Evolutionary conservation across 2,797 vertebrate genomes (phyloP).

Genomic region (Pangasius mekongensis): DNA sequence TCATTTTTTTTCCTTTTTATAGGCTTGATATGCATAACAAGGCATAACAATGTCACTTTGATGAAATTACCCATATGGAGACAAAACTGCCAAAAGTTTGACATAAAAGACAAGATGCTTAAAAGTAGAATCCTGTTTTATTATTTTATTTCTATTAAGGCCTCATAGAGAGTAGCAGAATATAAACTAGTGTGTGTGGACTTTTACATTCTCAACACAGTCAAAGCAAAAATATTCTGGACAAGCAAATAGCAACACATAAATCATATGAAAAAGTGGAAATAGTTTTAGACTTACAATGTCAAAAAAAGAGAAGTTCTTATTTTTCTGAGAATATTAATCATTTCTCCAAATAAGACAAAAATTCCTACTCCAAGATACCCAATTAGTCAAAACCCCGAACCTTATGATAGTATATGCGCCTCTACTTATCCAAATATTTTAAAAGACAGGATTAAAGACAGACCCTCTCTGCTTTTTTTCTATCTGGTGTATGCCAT

Average conservation of each 20-base stretch:
- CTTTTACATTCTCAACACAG: constrained; percentile 3
- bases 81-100: constrained; percentile 58
- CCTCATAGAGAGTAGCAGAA: constrained; percentile 79
- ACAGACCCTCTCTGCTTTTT: constrained; percentile 55
- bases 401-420: constrained; percentile 81
- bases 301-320: not conserved
- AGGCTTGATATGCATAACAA: constrained; percentile 65
- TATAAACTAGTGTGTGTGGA: constrained; percentile 68
- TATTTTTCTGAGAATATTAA: constrained; percentile 1
- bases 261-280: not conserved
- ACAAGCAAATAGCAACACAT: not conserved
- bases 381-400: constrained; percentile 87
- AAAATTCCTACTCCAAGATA: constrained; percentile 51
- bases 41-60: constrained; percentile 59
- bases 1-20: constrained; percentile 56
- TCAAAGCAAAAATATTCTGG: constrained; percentile 1
- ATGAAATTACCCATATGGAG: constrained; percentile 60
- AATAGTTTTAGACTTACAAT: not conserved
- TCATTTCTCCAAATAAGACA: constrained; percentile 79
- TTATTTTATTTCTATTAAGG: constrained; percentile 83
- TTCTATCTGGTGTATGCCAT: constrained; percentile 66
- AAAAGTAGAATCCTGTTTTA: constrained; percentile 69
- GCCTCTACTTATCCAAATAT: constrained; percentile 76
- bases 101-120: constrained; percentile 43
- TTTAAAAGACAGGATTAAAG: constrained; percentile 77